Evolutionary conservation across 2,888 invertebrate genomes (phyloP).

Genomic region (Nomada fabriciana): DNA sequence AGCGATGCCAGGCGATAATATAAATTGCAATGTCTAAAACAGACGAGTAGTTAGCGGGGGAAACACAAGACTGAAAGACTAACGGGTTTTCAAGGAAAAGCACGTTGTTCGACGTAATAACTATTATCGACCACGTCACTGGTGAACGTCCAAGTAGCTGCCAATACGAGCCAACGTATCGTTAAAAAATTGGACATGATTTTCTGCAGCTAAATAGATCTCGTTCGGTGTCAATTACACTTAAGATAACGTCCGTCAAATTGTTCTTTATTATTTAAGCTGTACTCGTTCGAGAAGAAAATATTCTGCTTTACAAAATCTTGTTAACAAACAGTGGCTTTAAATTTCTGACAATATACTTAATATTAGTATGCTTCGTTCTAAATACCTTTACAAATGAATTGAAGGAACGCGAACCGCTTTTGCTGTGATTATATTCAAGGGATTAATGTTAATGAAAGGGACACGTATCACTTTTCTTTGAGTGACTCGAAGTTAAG

Average conservation of each 20-base stretch:
- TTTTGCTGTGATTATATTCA: too few species aligned
- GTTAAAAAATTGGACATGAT: constrained; percentile 46
- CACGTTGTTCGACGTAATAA: constrained; percentile 66
- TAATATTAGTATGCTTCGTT: too few species aligned
- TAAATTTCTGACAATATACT: too few species aligned
- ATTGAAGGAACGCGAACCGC: too few species aligned
- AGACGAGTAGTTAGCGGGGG: constrained; percentile 23
- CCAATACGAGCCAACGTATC: constrained; percentile 45
- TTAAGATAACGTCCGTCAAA: background rate
- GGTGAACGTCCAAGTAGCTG: constrained; percentile 63
- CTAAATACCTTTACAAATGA: too few species aligned
- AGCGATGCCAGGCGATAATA: constrained; percentile 26
- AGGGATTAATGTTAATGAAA: too few species aligned
- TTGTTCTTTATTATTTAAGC: background rate
- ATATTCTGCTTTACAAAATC: too few species aligned
- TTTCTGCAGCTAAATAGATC: constrained; percentile 25
- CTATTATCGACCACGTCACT: constrained; percentile 49
- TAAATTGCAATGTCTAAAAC: constrained; percentile 51
- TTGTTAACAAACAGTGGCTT: too few species aligned
- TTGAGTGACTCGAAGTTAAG: too few species aligned
- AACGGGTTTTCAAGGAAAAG: constrained; percentile 50
- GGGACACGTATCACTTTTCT: too few species aligned
- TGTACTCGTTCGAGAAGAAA: too few species aligned
- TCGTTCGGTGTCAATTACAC: background rate
- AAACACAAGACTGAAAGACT: constrained; percentile 33